Conservation (phyloP, 2,113 vertebrate species). For the Pseudopodoces humilis region DNA sequence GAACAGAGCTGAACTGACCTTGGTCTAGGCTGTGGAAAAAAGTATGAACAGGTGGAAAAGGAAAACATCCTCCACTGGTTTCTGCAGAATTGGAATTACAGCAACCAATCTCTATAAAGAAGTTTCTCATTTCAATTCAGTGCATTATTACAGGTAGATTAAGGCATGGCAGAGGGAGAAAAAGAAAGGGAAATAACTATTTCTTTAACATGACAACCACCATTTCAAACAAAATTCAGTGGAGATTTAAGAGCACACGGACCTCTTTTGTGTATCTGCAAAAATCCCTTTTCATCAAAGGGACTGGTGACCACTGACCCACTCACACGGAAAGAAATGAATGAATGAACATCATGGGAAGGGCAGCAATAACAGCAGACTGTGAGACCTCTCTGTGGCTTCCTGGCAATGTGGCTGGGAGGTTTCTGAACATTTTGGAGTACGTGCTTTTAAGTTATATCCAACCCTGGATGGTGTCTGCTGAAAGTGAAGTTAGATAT, state of each 20-base stretch:
- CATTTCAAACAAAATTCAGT: neutral
- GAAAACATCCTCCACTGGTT: neutral
- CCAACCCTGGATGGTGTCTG: neutral
- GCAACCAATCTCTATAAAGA: fast-evolving
- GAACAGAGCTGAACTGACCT: neutral
- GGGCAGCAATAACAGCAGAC: neutral
- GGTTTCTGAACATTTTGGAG: neutral
- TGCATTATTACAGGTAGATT: neutral
- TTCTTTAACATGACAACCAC: neutral
- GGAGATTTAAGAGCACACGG: neutral
- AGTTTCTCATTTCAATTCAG: neutral
- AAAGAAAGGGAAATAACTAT: neutral
- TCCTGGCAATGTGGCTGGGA: neutral
- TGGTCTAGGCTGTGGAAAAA: neutral
- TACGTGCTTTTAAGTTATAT: neutral
- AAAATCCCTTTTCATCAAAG: neutral
- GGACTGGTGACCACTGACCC: neutral
- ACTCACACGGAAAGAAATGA: neutral
- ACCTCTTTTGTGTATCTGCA: neutral
- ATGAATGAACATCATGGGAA: neutral
- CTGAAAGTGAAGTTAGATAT: neutral
- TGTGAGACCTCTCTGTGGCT: neutral
- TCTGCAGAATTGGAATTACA: neutral
- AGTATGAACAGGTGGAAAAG: neutral
- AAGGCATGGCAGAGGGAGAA: neutral